Evolutionary conservation across 2,113 vertebrate genomes (phyloP).

Genomic region (Misgurnus anguillicaudatus): DNA sequence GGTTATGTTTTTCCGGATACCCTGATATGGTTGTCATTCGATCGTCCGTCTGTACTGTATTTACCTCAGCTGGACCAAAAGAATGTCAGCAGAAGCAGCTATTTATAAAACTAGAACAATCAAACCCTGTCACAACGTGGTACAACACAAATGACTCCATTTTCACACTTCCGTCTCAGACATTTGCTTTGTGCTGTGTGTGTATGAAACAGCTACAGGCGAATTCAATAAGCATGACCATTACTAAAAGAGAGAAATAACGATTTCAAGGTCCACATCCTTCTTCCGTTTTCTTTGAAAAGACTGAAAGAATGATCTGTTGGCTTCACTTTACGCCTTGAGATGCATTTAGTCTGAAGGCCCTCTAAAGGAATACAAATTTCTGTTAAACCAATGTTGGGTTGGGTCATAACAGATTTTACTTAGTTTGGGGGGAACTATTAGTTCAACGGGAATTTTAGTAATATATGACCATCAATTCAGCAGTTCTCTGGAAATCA

Average conservation of each 20-base stretch:
- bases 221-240: slow-evolving; percentile 2
- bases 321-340: background rate
- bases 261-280: slow-evolving; percentile 11
- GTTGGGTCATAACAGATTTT: no score
- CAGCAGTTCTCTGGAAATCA: background rate
- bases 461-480: background rate
- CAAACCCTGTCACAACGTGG: slow-evolving; percentile 8
- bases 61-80: slow-evolving; percentile 8
- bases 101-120: slow-evolving; percentile 16
- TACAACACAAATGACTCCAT: slow-evolving; percentile 18
- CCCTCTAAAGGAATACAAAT: background rate
- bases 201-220: background rate
- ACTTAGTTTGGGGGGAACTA: no score
- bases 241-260: slow-evolving; percentile 21
- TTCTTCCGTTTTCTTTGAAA: slow-evolving; percentile 7
- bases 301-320: slow-evolving; percentile 12
- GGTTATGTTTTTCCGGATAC: slow-evolving; percentile 3
- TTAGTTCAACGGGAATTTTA: background rate
- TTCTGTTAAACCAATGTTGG: no score
- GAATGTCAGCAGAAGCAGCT: background rate
- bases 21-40: background rate
- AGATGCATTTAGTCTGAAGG: slow-evolving; percentile 8
- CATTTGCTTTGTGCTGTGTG: background rate
- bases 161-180: slow-evolving; percentile 15
- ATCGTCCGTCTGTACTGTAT: background rate